A percentile compares a stretch with the other conserved stretches of the same genome.
Evolutionary conservation across 2,797 vertebrate species (phyloP).

Genomic region (Platyrinchus mystaceus): DNA sequence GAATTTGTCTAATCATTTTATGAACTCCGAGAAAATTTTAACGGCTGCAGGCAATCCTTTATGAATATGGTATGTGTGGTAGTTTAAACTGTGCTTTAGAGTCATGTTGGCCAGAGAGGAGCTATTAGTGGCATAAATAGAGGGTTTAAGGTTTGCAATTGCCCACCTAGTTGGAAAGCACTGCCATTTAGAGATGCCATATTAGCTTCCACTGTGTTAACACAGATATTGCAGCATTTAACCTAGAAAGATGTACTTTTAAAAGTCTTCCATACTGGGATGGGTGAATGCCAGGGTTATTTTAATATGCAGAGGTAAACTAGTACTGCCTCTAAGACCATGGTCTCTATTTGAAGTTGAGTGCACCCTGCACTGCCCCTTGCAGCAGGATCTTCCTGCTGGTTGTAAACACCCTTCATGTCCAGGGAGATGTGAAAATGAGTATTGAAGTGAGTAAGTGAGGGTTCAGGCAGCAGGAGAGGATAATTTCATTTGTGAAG

Average conservation of each 20-base stretch:
- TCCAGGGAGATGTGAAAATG: not conserved
- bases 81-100: not conserved
- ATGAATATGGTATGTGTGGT: not conserved
- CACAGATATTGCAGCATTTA: not conserved
- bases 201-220: not conserved
- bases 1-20: slow-evolving; percentile 33
- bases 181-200: not conserved
- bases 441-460: not conserved
- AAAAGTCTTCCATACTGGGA: not conserved
- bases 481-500: not conserved
- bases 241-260: not conserved
- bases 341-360: not conserved
- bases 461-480: not conserved
- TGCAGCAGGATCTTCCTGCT: not conserved
- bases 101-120: not conserved
- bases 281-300: not conserved
- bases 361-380: not conserved
- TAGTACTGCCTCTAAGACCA: not conserved
- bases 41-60: not conserved
- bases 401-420: not conserved
- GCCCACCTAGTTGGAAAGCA: not conserved
- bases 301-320: not conserved
- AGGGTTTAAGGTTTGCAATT: not conserved
- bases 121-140: not conserved
- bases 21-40: not conserved